phyloP scores from a whole-genome alignment of 2,888 invertebrate genomes.

The Trachelus stipa region DNA sequence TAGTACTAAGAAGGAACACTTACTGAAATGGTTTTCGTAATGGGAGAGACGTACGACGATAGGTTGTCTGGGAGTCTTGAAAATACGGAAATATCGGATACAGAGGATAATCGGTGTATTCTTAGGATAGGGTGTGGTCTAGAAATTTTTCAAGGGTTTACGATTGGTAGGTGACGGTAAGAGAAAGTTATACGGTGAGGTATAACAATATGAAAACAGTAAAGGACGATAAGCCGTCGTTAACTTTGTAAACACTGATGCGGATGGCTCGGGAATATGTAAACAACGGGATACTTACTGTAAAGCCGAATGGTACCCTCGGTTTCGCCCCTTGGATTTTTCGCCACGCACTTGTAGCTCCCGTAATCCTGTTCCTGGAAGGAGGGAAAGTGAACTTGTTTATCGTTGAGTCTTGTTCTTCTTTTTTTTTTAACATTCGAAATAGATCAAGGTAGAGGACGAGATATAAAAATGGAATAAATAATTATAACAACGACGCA shows the following conservation, averaged over 20 bases:
- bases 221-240: conserved; percentile 37
- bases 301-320: conserved; percentile 90
- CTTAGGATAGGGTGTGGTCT: too few relatives aligned
- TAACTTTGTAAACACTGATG: conserved; percentile 39
- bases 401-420: not conserved
- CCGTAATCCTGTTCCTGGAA: conserved; percentile 82
- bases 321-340: conserved; percentile 91
- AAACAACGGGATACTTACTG: conserved; percentile 74
- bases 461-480: not conserved
- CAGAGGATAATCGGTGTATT: too few relatives aligned
- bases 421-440: not conserved
- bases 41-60: too few relatives aligned
- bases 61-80: too few relatives aligned
- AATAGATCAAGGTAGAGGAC: not conserved
- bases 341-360: conserved; percentile 88
- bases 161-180: too few relatives aligned
- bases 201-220: conserved; percentile 6
- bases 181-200: too few relatives aligned
- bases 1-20: too few relatives aligned
- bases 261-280: conserved; percentile 27
- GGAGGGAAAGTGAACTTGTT: conserved; percentile 10
- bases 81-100: too few relatives aligned
- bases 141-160: too few relatives aligned
- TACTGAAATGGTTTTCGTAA: too few relatives aligned
- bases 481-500: not conserved